These are phyloP conservation scores for Hippolais icterina DNA, from an alignment of 2,113 vertebrate genomes.

Conservation along the genomic window DNA sequence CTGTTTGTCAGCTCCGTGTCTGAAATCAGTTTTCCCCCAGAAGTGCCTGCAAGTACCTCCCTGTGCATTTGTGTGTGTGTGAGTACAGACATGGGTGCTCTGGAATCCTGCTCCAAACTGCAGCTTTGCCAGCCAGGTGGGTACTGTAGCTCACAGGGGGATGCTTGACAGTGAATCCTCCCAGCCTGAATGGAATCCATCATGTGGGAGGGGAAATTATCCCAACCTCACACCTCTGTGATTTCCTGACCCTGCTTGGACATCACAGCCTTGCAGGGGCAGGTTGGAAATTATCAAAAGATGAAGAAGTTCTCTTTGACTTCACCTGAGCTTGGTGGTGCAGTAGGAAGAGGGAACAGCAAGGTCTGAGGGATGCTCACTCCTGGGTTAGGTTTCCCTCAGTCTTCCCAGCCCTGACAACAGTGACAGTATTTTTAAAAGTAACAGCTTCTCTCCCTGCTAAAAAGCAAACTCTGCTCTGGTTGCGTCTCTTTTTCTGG, in stretches of 20 bases:
- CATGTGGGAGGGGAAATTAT: neutral
- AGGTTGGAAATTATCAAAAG: neutral
- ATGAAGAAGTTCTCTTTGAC: neutral
- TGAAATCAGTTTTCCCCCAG: neutral
- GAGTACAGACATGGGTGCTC: neutral
- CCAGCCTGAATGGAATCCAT: constrained; percentile 2
- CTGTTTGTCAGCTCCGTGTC: neutral
- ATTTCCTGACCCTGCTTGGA: neutral
- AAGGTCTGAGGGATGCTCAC: neutral
- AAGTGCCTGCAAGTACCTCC: neutral
- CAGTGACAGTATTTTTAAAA: neutral
- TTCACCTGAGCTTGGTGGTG: neutral
- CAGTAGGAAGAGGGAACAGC: neutral
- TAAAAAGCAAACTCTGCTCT: neutral
- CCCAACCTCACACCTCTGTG: neutral
- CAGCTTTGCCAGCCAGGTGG: neutral
- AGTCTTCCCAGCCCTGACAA: neutral
- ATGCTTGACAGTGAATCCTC: neutral
- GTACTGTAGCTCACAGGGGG: neutral
- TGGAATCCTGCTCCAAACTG: neutral
- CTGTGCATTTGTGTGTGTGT: neutral
- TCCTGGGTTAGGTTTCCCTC: neutral
- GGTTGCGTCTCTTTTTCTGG: neutral
- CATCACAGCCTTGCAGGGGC: neutral
- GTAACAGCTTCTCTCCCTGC: neutral